Evolutionary conservation across 2,888 invertebrate species (phyloP).

Genomic region (Ochropacha duplaris): DNA sequence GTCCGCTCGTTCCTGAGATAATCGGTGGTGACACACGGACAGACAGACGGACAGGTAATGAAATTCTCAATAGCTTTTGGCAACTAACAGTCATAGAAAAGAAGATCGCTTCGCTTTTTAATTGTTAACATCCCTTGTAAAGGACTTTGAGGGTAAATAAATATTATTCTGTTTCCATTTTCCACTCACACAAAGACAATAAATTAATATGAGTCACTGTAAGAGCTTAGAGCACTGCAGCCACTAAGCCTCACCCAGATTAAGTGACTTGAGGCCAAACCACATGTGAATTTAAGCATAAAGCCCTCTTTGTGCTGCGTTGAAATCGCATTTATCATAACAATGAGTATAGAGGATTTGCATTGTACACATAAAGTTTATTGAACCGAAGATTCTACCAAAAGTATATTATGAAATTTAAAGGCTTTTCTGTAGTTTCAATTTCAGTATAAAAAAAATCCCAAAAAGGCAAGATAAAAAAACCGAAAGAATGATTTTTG

Average conservation of each 20-base stretch:
- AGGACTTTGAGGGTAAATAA: slow-evolving; percentile 33
- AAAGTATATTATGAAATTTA: neutral
- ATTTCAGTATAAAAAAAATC: neutral
- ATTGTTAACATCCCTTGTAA: slow-evolving; percentile 2
- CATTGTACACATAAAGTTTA: neutral
- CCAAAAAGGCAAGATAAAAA: too few relatives aligned
- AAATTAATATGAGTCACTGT: slow-evolving; percentile 60
- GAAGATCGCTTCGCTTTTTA: neutral
- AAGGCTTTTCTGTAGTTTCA: neutral
- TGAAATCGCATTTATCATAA: slow-evolving; percentile 33
- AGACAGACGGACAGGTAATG: too few relatives aligned
- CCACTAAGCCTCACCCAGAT: slow-evolving; percentile 59
- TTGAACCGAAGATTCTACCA: neutral
- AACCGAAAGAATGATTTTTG: too few relatives aligned
- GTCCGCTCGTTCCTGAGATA: too few relatives aligned
- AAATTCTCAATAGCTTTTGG: too few relatives aligned
- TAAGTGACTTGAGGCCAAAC: slow-evolving; percentile 53
- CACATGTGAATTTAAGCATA: slow-evolving; percentile 56
- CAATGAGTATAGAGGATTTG: neutral
- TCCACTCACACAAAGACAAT: slow-evolving; percentile 61
- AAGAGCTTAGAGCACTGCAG: too few relatives aligned
- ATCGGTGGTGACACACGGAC: too few relatives aligned
- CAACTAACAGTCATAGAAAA: too few relatives aligned
- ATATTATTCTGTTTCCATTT: slow-evolving; percentile 44
- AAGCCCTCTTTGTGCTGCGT: slow-evolving; percentile 42